Percentiles rank a stretch among this genome's conserved stretches.
Evolutionary conservation across 2,888 invertebrate species (phyloP).

Genomic region (Sylvicola fuscatus): DNA sequence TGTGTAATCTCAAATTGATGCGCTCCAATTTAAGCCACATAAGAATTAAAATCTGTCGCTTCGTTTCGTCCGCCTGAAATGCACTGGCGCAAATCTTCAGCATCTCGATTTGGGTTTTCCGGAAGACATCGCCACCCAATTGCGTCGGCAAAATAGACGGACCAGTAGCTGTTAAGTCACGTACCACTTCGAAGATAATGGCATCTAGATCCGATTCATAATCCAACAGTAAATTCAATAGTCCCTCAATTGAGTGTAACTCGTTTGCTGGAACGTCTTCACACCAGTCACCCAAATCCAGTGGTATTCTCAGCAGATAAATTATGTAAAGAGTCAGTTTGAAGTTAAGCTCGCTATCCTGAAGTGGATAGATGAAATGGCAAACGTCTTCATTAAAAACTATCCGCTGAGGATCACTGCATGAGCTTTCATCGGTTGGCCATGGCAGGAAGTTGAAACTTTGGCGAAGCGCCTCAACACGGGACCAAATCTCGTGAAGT

Average conservation of each 20-base stretch:
- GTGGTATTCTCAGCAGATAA: conserved; percentile 32
- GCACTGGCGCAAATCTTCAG: conserved; percentile 31
- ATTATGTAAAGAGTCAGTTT: conserved; percentile 37
- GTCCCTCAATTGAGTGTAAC: conserved; percentile 29
- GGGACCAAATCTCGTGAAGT: conserved; percentile 49
- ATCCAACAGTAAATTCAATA: conserved; percentile 22
- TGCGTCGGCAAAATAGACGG: conserved; percentile 36
- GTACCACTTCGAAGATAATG: conserved; percentile 19
- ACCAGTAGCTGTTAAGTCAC: conserved; percentile 29
- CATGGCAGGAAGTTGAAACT: conserved; percentile 46
- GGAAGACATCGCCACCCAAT: conserved; percentile 38
- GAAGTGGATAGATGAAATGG: conserved; percentile 46
- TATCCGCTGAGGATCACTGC: conserved; percentile 43
- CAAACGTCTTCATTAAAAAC: conserved; percentile 39
- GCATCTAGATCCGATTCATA: conserved; percentile 9
- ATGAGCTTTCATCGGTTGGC: conserved; percentile 22
- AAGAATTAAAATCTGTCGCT: conserved; percentile 28
- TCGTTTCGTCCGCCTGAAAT: conserved; percentile 27
- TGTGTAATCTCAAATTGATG: conserved; percentile 28
- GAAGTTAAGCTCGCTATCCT: conserved; percentile 33
- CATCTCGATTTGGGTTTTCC: conserved; percentile 29
- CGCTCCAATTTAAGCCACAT: conserved; percentile 43
- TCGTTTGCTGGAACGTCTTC: conserved; percentile 19
- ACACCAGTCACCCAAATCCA: conserved; percentile 20
- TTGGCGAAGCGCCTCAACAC: conserved; percentile 52